Percentiles rank a stretch among this genome's conserved stretches.
These are phyloP conservation scores for Plecturocebus donacophilus DNA, from an alignment of 2,113 vertebrate species.

Conservation along the genomic window DNA sequence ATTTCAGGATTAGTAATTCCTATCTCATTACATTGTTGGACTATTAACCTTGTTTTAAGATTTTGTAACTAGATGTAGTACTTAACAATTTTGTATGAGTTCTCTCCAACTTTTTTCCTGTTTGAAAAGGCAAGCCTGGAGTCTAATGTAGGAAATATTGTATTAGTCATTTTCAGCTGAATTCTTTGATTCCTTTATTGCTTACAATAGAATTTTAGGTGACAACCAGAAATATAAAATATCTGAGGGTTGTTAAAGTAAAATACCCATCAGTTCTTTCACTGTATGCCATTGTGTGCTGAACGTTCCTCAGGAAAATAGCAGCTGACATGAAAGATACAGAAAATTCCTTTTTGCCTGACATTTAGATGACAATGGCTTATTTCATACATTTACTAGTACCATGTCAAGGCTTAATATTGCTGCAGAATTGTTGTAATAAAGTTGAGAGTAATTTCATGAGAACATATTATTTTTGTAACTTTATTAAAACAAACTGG, in stretches of 20 bases:
- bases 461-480: neutral
- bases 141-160: neutral
- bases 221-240: neutral
- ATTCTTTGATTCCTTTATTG: conserved; percentile 2
- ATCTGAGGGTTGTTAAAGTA: neutral
- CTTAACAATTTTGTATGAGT: neutral
- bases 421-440: neutral
- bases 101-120: neutral
- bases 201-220: neutral
- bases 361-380: neutral
- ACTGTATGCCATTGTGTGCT: neutral
- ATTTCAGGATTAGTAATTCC: neutral
- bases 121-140: conserved; percentile 4
- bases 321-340: neutral
- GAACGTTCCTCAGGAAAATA: conserved; percentile 12
- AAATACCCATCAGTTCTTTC: neutral
- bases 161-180: neutral
- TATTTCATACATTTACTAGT: neutral
- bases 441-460: neutral
- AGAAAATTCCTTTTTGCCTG: neutral
- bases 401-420: neutral
- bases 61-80: neutral
- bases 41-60: neutral
- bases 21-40: neutral
- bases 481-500: neutral